Evolutionary conservation across 2,113 vertebrate species (phyloP).

Genomic region (Psammodynastes pulverulentus): DNA sequence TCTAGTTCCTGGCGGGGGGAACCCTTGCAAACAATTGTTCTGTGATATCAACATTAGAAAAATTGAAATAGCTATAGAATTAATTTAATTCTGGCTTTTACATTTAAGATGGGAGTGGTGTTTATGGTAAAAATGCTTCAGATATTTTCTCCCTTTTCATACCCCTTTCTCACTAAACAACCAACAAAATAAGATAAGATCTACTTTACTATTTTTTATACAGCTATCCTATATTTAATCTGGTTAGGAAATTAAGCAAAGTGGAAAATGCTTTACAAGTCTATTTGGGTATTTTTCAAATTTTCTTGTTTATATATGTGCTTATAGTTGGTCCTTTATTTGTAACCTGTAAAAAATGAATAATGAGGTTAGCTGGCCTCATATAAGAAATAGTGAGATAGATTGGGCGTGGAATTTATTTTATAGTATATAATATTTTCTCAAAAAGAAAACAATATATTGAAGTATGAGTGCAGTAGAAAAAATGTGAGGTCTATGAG

Average conservation of each 20-base stretch:
- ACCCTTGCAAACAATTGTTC: not conserved
- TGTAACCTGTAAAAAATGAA: not conserved
- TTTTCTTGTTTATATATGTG: not conserved
- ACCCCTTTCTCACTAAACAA: not conserved
- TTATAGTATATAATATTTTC: no score
- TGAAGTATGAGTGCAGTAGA: not conserved
- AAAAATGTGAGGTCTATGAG: not conserved
- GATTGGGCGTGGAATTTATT: not conserved
- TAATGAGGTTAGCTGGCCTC: not conserved
- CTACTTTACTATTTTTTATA: constrained; percentile 9
- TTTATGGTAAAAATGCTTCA: not conserved
- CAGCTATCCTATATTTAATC: not conserved
- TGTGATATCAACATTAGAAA: not conserved
- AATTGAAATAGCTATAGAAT: not conserved
- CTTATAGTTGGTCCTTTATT: not conserved
- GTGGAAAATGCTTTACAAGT: not conserved
- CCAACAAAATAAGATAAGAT: not conserved
- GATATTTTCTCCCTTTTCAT: not conserved
- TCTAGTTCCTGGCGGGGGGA: no score
- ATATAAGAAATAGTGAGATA: not conserved
- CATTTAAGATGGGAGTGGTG: not conserved
- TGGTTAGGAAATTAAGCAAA: not conserved
- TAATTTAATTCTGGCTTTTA: not conserved
- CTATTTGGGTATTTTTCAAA: not conserved
- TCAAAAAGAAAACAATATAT: not conserved